Evolutionary conservation across 2,888 invertebrate genomes (phyloP).

Genomic region (Phasia obesa): DNA sequence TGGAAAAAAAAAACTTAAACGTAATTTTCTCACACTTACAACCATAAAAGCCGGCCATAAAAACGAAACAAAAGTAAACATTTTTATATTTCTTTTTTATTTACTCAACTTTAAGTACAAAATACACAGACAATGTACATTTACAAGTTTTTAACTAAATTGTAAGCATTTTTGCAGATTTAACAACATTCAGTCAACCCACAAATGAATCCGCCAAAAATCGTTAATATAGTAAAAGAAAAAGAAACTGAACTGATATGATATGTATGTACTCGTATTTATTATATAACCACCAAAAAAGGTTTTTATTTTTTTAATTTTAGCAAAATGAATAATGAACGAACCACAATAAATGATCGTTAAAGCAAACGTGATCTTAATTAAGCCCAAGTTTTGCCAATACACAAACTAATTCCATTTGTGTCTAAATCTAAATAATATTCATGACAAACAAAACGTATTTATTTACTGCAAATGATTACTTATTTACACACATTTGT

Average conservation of each 20-base stretch:
- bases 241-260: background rate
- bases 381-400: constrained; percentile 69
- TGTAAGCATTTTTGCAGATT: constrained; percentile 31
- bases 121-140: constrained; percentile 10
- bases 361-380: constrained; percentile 73
- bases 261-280: no score
- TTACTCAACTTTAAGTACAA: background rate
- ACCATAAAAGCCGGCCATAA: background rate
- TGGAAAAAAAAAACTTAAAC: constrained; percentile 1
- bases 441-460: constrained; percentile 7
- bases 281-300: constrained; percentile 57
- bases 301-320: constrained; percentile 2
- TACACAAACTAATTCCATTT: constrained; percentile 29
- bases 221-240: background rate
- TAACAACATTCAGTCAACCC: constrained; percentile 8
- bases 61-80: constrained; percentile 18
- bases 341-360: constrained; percentile 24
- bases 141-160: constrained; percentile 7
- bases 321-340: constrained; percentile 37
- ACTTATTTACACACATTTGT: constrained; percentile 24
- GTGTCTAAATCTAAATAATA: background rate
- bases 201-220: constrained; percentile 22
- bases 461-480: constrained; percentile 10
- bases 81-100: constrained; percentile 28
- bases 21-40: constrained; percentile 36